Percentiles rank a stretch among this genome's conserved stretches.
Evolutionary conservation across 2,888 invertebrate genomes (phyloP).

Genomic region (Pocota personata): DNA sequence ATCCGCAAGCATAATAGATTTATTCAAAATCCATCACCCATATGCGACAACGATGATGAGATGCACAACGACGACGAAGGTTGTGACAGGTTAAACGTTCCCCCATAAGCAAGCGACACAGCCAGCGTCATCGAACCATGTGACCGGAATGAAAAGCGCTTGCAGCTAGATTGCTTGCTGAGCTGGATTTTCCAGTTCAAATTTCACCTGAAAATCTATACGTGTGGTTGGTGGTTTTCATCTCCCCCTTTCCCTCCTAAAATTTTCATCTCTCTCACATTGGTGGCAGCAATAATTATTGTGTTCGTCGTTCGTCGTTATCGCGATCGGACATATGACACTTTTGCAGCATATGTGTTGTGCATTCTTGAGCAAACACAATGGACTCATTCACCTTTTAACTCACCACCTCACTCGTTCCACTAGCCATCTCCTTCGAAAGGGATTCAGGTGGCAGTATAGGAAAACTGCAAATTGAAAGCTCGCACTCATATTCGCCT

Average conservation of each 20-base stretch:
- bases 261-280: not conserved
- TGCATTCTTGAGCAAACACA: conserved; percentile 60
- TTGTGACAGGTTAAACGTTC: conserved; percentile 59
- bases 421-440: not conserved
- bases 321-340: conserved; percentile 62
- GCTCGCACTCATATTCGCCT: conserved; percentile 14
- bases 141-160: conserved; percentile 62
- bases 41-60: conserved; percentile 59
- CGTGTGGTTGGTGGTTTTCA: conserved; percentile 1
- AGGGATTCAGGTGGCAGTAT: not conserved
- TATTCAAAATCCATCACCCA: conserved; percentile 63
- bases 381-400: conserved; percentile 18
- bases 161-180: conserved; percentile 57
- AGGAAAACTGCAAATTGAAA: conserved; percentile 48
- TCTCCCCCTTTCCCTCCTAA: not conserved
- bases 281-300: conserved; percentile 52
- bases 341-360: conserved; percentile 26
- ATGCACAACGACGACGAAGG: conserved; percentile 39
- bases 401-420: conserved; percentile 1
- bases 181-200: conserved; percentile 68
- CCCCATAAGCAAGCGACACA: conserved; percentile 11
- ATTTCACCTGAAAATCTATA: conserved; percentile 56
- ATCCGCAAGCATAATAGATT: conserved; percentile 41
- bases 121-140: conserved; percentile 51
- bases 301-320: conserved; percentile 46